Evolutionary conservation across 1,140 invertebrate genomes (phyloP), one percentile per base, ranked within the genome.

Genomic region (Chrysoperla carnea): DNA sequence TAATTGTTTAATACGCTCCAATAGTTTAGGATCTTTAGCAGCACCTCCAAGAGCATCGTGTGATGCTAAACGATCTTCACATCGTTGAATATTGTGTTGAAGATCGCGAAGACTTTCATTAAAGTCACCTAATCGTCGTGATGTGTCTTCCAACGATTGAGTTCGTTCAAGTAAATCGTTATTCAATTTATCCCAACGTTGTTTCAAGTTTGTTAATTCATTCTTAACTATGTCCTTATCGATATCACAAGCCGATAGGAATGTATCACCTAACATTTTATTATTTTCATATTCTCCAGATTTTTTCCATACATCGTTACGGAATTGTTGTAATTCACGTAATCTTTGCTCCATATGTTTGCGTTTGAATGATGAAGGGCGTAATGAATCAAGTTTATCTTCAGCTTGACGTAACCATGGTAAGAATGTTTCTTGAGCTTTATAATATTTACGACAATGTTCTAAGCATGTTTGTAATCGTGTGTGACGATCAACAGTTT

Each of bases 201-300:
- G 75, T 60, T 84, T 88, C 56, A 93, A 75, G 39, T 73, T 70
- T 41, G 75, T 67, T 2, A 94, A 61, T 55, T 91, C 82, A 28
- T 79, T 76, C 53, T 85, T 80, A 0, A 96, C 82, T 8, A 83
- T 74, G 37, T 92, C 86, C 55, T 92, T 86, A 54, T 94, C 90
- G 41, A 84, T 77, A 54, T 95, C 88, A 48, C 88, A 91, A 40
- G 83, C 73, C 3, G 72, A 72, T 14, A 86, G 63, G 63, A 95
- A 87, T 0, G 83, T 82, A 50, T 94, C 85, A 8, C 89, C 90
- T 3, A 81, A 64, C 0, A 75, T 82, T 56, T 77, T 80, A 45
- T 82, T 82, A 56, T 86, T 86, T 51, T 95, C 90, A 56, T 84
- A 93, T 61, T 95, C 91, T 8, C 86, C 88, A 38, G 85, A 85